A percentile compares a stretch with the other conserved stretches of the same genome.
Conservation (phyloP, 53 echinoderm and acorn worm genomes). For the Pentamera pediparva region DNA sequence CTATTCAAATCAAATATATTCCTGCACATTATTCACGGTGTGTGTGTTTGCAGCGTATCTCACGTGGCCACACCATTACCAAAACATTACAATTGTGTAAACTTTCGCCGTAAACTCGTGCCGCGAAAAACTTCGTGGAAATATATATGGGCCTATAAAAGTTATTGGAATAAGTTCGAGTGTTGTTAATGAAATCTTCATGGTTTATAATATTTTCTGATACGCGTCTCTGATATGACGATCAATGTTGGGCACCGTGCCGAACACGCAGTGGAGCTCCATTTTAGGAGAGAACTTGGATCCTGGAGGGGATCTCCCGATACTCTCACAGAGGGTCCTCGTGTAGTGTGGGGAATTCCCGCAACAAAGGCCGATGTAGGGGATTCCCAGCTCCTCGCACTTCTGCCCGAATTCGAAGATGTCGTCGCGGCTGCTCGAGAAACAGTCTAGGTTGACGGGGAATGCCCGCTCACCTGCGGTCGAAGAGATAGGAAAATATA, state of each 20-base stretch:
- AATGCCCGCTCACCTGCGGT: slow-evolving; percentile 59
- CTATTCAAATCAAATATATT: too few species aligned
- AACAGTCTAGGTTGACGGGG: slow-evolving; percentile 63
- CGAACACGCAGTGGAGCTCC: slow-evolving; percentile 47
- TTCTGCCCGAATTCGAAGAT: slow-evolving; percentile 56
- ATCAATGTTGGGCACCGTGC: slow-evolving; percentile 2
- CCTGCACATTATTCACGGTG: too few species aligned
- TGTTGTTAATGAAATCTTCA: too few species aligned
- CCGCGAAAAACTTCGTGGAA: too few species aligned
- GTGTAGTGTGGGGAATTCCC: slow-evolving; percentile 87
- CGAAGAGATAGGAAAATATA: too few species aligned
- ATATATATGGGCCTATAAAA: too few species aligned
- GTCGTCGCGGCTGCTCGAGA: slow-evolving; percentile 47
- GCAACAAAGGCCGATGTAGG: slow-evolving; percentile 84
- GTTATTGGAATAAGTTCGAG: too few species aligned
- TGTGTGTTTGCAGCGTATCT: too few species aligned
- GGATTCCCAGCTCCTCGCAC: slow-evolving; percentile 61
- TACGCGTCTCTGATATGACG: neutral
- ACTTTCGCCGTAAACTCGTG: too few species aligned
- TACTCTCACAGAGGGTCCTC: slow-evolving; percentile 63
- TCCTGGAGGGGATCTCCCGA: slow-evolving; percentile 72
- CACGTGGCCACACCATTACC: too few species aligned
- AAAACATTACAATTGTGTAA: too few species aligned
- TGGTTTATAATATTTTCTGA: too few species aligned
- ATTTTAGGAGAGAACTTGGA: slow-evolving; percentile 67